Conservation (phyloP, 2,113 vertebrate genomes). For the Lepus timidus region DNA sequence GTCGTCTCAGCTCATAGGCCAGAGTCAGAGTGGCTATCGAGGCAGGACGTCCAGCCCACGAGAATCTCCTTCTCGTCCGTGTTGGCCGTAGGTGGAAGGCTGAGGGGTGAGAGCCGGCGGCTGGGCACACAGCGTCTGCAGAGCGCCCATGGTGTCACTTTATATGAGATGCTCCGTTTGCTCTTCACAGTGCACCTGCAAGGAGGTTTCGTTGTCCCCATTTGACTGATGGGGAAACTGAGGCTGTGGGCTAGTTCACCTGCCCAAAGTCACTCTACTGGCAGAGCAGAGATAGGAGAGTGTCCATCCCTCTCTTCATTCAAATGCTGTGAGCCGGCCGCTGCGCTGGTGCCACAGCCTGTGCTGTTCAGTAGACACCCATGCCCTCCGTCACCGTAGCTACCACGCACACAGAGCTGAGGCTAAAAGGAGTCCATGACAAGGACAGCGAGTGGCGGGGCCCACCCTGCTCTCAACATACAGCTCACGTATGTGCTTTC, state of each 20-base stretch:
- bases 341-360: not conserved
- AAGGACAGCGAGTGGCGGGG: not conserved
- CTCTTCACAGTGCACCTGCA: not conserved
- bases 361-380: not conserved
- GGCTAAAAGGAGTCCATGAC: not conserved
- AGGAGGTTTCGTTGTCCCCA: not conserved
- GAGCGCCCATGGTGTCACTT: not conserved
- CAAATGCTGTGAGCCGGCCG: not conserved
- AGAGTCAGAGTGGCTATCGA: not conserved
- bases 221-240: not conserved
- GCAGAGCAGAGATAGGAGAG: not conserved
- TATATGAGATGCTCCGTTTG: too few species aligned
- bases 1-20: not conserved
- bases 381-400: accelerated
- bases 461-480: too few species aligned
- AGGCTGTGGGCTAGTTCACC: not conserved
- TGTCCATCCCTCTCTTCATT: not conserved
- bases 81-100: not conserved
- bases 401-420: not conserved
- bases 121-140: not conserved
- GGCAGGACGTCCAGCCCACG: accelerated
- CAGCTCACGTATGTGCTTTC: not conserved
- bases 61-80: not conserved
- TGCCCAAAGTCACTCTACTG: not conserved
- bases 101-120: not conserved